These are phyloP conservation scores for Heliconius melpomene DNA, from an alignment of 1,140 invertebrate species.

Conservation along the genomic window DNA sequence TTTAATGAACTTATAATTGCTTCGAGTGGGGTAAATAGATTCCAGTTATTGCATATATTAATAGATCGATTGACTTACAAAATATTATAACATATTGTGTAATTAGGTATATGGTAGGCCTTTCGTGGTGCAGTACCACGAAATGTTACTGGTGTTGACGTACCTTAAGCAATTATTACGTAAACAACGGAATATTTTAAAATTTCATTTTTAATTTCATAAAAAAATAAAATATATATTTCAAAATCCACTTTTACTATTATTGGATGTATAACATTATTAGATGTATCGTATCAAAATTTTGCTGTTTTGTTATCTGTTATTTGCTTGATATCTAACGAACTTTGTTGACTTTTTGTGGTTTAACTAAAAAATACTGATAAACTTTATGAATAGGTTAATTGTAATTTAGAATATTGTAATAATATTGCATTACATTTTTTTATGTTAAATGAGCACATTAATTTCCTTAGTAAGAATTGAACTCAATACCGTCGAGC, in stretches of 20 bases:
- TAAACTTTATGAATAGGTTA: not conserved
- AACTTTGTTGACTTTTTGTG: not conserved
- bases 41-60: not conserved
- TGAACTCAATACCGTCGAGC: too few relatives aligned
- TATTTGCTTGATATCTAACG: not conserved
- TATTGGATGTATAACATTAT: too few relatives aligned
- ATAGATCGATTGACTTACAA: not conserved
- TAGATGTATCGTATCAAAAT: too few relatives aligned
- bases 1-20: not conserved
- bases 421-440: not conserved
- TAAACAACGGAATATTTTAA: too few relatives aligned
- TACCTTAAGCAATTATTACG: too few relatives aligned
- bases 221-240: too few relatives aligned
- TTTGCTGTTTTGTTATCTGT: not conserved
- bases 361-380: not conserved
- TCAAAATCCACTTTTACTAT: too few relatives aligned
- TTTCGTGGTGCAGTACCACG: too few relatives aligned
- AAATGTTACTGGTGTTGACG: too few relatives aligned
- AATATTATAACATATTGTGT: not conserved
- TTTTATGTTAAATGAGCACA: too few relatives aligned
- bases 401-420: not conserved
- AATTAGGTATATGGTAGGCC: not conserved
- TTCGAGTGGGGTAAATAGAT: conserved; percentile 4
- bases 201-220: too few relatives aligned
- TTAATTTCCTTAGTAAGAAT: too few relatives aligned